Percentiles rank a stretch among this genome's conserved stretches.
Evolutionary conservation across 2,113 vertebrate species (phyloP).

Genomic region (Athene cunicularia): DNA sequence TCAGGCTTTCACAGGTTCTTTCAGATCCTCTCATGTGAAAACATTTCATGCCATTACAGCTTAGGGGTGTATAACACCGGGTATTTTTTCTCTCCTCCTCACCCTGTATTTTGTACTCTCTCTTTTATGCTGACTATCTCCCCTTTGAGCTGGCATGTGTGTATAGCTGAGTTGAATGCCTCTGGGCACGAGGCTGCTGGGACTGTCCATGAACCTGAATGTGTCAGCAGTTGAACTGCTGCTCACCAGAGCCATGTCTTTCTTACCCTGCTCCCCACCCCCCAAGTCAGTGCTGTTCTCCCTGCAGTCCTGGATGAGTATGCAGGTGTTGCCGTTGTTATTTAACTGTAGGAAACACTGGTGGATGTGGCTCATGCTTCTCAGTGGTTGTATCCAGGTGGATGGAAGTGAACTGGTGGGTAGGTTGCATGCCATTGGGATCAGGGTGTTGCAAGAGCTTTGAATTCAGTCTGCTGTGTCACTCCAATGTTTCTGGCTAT

Average conservation of each 20-base stretch:
- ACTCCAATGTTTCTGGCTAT: neutral
- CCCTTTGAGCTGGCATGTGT: neutral
- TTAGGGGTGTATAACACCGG: rapidly evolving
- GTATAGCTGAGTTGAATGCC: neutral
- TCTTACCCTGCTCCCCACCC: neutral
- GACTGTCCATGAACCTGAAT: neutral
- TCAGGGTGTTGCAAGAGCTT: neutral
- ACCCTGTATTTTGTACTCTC: neutral
- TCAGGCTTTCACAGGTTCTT: neutral
- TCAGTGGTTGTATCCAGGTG: neutral
- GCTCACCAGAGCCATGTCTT: rapidly evolving
- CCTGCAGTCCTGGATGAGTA: neutral
- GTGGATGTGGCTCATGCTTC: neutral
- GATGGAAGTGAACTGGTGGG: neutral
- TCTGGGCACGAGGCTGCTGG: neutral
- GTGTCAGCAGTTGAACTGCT: neutral
- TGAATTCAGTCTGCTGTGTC: neutral
- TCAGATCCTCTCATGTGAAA: neutral
- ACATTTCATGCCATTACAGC: neutral
- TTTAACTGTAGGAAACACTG: neutral
- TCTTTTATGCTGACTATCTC: neutral
- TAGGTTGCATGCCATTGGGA: neutral
- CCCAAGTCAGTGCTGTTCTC: neutral
- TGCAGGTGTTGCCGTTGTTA: rapidly evolving
- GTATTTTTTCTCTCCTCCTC: neutral